Percentiles rank a stretch among this genome's conserved stretches.
phyloP scores from a whole-genome alignment of 2,113 vertebrate species.

The Physeter macrocephalus region DNA sequence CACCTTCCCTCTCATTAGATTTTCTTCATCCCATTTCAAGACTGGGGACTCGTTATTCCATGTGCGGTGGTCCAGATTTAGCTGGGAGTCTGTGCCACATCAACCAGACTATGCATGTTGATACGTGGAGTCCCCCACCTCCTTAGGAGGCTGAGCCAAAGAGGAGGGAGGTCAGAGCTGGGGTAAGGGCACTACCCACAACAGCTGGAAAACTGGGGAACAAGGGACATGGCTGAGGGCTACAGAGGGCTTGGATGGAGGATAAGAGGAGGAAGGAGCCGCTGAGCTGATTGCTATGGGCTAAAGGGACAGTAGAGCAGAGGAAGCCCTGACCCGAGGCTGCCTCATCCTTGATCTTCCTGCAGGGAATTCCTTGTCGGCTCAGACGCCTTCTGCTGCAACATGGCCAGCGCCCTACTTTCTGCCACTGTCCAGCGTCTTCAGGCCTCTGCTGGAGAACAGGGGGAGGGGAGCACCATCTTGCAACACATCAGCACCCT shows the following conservation, averaged over 20 bases:
- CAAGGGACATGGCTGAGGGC: background rate
- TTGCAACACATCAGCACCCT: constrained; percentile 75
- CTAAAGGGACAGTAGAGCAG: background rate
- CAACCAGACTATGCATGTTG: background rate
- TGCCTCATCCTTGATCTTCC: background rate
- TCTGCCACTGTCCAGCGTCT: constrained; percentile 79
- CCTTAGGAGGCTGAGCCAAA: background rate
- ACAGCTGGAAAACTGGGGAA: background rate
- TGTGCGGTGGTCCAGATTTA: background rate
- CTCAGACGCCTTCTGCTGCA: constrained; percentile 77
- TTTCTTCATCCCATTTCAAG: background rate
- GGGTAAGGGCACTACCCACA: background rate
- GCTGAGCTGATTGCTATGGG: background rate
- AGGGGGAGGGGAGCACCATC: constrained; percentile 71
- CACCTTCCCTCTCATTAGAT: background rate
- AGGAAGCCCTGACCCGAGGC: background rate
- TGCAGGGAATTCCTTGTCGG: constrained; percentile 82
- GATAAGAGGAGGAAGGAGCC: background rate
- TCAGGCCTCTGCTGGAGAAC: constrained; percentile 29
- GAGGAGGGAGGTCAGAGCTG: background rate
- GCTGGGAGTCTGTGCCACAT: background rate
- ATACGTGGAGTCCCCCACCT: background rate
- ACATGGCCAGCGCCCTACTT: constrained; percentile 72
- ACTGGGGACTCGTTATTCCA: background rate
- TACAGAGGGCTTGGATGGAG: background rate